These are phyloP conservation scores for Agraylea sexmaculata DNA, from an alignment of 1,140 invertebrate species.

Conservation along the genomic window DNA sequence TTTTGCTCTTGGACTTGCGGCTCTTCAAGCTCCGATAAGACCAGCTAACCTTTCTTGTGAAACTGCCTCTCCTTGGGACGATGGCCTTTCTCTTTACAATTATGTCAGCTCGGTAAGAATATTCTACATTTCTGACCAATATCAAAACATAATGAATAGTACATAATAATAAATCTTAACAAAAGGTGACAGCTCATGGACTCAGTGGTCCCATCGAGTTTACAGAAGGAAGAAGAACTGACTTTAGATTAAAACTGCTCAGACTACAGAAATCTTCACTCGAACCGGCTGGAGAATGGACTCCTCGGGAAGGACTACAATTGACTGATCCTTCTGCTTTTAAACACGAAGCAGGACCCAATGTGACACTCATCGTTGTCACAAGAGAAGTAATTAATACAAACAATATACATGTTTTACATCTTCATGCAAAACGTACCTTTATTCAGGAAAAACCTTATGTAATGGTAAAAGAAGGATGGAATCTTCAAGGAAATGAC, in stretches of 20 bases:
- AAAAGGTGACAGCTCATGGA: conserved; percentile 63
- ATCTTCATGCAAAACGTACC: neutral
- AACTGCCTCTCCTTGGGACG: conserved; percentile 67
- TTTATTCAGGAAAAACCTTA: conserved; percentile 79
- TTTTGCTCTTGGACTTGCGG: conserved; percentile 67
- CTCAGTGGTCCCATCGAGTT: conserved; percentile 83
- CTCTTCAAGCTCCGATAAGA: conserved; percentile 56
- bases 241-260: conserved; percentile 77
- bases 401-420: too few relatives aligned
- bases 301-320: conserved; percentile 56
- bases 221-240: conserved; percentile 66
- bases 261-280: conserved; percentile 67
- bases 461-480: conserved; percentile 83
- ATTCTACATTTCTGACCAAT: conserved; percentile 1
- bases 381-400: conserved; percentile 64
- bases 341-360: conserved; percentile 66
- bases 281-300: conserved; percentile 75
- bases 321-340: conserved; percentile 79
- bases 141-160: neutral
- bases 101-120: conserved; percentile 75
- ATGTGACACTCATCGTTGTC: conserved; percentile 75
- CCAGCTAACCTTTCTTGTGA: conserved; percentile 74
- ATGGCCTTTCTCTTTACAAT: conserved; percentile 79
- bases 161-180: neutral
- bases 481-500: conserved; percentile 79